Evolutionary conservation across 2,797 vertebrate genomes (phyloP).

Genomic region (Manis crassicaudata): DNA sequence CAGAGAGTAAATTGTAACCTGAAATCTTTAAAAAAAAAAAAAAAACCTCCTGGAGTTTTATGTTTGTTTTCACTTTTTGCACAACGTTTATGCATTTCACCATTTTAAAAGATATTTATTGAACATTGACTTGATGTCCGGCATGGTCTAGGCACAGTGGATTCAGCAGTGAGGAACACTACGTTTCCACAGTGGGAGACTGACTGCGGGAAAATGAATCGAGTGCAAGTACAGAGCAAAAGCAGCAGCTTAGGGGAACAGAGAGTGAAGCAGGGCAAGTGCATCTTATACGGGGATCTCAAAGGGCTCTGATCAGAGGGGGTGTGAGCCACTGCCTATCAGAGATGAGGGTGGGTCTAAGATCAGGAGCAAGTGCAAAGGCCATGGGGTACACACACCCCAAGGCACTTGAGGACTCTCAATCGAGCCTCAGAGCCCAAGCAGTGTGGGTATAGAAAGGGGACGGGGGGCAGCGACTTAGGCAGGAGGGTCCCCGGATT

Average conservation of each 20-base stretch:
- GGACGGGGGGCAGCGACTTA: accelerated
- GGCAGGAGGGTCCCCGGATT: too few species aligned
- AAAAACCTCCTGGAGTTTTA: too few species aligned
- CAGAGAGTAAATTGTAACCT: not conserved
- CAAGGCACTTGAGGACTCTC: accelerated
- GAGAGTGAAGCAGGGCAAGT: not conserved
- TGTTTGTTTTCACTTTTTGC: not conserved
- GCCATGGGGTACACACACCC: accelerated
- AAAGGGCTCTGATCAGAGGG: not conserved
- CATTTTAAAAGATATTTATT: not conserved
- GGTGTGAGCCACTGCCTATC: accelerated
- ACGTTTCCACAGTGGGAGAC: not conserved
- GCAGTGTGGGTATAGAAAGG: not conserved
- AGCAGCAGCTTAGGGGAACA: not conserved
- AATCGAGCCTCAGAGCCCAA: not conserved
- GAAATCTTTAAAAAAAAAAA: not conserved
- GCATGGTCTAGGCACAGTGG: not conserved
- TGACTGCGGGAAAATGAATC: not conserved
- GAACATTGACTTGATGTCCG: accelerated
- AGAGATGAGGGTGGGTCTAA: accelerated
- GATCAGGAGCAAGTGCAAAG: not conserved
- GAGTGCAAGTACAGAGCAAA: not conserved
- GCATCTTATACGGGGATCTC: accelerated
- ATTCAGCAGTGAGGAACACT: not conserved
- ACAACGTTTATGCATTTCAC: not conserved